Percentiles rank a stretch among this genome's conserved stretches.
Evolutionary conservation across 2,888 invertebrate genomes (phyloP).

Genomic region (Phlogophora meticulosa): DNA sequence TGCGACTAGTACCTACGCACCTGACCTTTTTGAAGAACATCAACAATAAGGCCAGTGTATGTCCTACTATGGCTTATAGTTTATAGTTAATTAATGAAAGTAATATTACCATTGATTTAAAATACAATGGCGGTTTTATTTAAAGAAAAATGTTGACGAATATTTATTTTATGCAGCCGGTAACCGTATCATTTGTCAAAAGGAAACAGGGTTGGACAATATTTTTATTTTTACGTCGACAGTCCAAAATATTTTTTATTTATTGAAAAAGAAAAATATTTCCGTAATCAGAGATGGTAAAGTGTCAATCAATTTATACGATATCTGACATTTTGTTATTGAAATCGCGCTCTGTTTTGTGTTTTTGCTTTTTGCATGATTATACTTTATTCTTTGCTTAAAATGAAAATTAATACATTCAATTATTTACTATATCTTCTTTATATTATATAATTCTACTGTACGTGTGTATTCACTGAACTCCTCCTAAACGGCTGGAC

Average conservation of each 20-base stretch:
- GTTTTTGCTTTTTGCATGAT: not conserved
- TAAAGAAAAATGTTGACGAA: not conserved
- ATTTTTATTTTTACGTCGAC: not conserved
- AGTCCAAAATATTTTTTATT: not conserved
- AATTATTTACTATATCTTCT: no score
- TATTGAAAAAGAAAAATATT: not conserved
- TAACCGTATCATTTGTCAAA: conserved; percentile 23
- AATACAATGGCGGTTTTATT: not conserved
- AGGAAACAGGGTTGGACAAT: not conserved
- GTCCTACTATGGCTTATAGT: no score
- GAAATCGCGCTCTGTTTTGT: not conserved
- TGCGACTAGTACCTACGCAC: no score
- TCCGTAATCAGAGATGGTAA: conserved; percentile 8
- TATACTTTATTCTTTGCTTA: not conserved
- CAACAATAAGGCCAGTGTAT: no score
- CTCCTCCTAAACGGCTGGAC: no score
- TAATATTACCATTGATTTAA: not conserved
- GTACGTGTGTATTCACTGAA: no score
- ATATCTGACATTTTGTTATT: conserved; percentile 1
- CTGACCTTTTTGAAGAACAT: no score
- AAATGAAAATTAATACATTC: not conserved
- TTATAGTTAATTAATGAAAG: no score
- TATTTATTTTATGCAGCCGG: no score
- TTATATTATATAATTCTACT: no score
- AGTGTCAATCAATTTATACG: not conserved